These are phyloP conservation scores for Macquaria australasica DNA, from an alignment of 2,113 vertebrate genomes.

Conservation along the genomic window DNA sequence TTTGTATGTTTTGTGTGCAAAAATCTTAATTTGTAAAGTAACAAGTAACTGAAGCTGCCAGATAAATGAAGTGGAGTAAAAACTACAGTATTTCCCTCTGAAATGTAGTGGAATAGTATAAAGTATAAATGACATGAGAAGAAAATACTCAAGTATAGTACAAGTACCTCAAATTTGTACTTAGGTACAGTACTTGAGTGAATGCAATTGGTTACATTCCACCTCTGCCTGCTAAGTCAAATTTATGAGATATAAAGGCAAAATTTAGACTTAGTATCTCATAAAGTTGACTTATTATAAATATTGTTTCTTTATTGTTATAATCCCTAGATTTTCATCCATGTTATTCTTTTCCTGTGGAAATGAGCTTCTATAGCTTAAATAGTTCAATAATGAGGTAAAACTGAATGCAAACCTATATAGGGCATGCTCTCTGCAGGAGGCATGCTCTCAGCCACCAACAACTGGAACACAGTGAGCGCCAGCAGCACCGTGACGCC, in stretches of 20 bases:
- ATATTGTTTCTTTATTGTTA: background rate
- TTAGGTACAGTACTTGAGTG: background rate
- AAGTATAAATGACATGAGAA: background rate
- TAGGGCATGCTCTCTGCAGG: constrained; percentile 96
- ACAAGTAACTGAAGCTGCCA: background rate
- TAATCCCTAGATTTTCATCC: background rate
- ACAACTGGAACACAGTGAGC: constrained; percentile 96
- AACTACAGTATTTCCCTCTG: background rate
- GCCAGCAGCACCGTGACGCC: constrained; percentile 97
- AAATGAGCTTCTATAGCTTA: background rate
- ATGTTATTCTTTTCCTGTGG: background rate
- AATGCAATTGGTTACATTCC: background rate
- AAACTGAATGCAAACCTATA: constrained; percentile 87
- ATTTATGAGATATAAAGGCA: no score
- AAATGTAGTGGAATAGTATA: background rate
- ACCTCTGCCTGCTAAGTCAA: background rate
- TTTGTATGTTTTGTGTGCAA: background rate
- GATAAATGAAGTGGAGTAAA: background rate
- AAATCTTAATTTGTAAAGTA: background rate
- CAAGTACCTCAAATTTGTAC: background rate
- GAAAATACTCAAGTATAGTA: background rate
- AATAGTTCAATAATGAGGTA: background rate
- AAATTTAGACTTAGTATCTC: background rate
- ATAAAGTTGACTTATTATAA: background rate
- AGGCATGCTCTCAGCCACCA: constrained; percentile 99